These are phyloP conservation scores for Myiopsitta monachus DNA, from an alignment of 2,113 vertebrate species.

Conservation along the genomic window DNA sequence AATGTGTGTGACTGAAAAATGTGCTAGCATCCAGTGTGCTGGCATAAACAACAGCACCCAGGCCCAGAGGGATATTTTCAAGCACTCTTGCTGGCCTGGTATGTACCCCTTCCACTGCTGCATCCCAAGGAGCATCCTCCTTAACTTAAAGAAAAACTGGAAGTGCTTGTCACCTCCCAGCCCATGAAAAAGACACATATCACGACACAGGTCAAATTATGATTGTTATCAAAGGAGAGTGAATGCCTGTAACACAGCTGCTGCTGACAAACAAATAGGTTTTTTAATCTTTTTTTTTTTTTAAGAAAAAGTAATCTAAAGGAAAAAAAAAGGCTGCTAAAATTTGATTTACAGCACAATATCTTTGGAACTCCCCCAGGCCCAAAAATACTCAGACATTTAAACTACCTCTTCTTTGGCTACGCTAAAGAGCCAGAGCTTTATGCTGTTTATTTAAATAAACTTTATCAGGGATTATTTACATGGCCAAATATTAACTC, in stretches of 20 bases:
- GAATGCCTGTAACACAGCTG: background rate
- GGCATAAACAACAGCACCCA: background rate
- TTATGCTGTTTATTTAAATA: background rate
- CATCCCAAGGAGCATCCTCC: background rate
- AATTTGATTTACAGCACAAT: background rate
- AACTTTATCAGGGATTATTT: background rate
- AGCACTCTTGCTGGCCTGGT: background rate
- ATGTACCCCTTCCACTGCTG: background rate
- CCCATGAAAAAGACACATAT: background rate
- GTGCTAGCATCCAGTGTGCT: background rate
- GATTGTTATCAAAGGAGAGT: background rate
- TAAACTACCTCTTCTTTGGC: background rate
- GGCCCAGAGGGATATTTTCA: background rate
- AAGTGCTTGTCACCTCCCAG: background rate
- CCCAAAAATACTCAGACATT: background rate
- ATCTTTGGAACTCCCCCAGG: background rate
- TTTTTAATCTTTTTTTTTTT: background rate
- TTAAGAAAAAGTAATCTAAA: background rate
- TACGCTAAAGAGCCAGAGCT: background rate
- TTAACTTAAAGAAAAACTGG: background rate
- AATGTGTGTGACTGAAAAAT: background rate
- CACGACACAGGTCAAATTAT: background rate
- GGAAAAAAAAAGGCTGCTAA: background rate
- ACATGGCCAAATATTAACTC: background rate
- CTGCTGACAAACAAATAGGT: background rate